Evolutionary conservation across 2,113 vertebrate species (phyloP).

Genomic region (Rynchops niger): DNA sequence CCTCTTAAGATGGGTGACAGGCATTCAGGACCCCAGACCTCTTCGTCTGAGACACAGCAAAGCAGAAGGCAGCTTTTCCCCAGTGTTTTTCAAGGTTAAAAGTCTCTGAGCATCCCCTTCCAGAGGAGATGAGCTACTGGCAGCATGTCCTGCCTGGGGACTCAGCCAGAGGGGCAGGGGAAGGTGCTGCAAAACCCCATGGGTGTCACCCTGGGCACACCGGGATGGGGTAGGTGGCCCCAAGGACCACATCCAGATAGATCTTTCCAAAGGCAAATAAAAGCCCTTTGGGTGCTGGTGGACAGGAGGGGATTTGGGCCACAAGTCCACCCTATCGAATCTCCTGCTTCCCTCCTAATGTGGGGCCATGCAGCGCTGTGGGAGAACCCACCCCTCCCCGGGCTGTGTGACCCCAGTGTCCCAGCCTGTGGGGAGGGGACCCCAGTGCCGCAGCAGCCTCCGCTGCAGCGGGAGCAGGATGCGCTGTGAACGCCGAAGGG

Average conservation of each 20-base stretch:
- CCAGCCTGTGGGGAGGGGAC: not conserved
- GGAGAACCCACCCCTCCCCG: rapidly evolving
- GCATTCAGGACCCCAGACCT: rapidly evolving
- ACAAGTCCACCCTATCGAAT: rapidly evolving
- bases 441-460: not conserved
- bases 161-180: not conserved
- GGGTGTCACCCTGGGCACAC: rapidly evolving
- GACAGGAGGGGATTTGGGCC: not conserved
- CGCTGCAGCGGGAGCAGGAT: not conserved
- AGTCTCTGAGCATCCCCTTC: not conserved
- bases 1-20: not conserved
- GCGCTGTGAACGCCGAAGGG: not conserved
- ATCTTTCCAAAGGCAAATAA: not conserved
- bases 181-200: not conserved
- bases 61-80: not conserved
- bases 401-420: not conserved
- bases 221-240: not conserved
- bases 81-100: not conserved
- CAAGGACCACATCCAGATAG: rapidly evolving
- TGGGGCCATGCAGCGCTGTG: rapidly evolving
- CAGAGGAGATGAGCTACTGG: rapidly evolving
- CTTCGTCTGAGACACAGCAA: not conserved
- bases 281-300: not conserved
- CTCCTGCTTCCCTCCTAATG: not conserved
- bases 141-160: not conserved